Percentiles rank a stretch among this genome's conserved stretches.
Evolutionary conservation across 2,888 invertebrate genomes (phyloP).

Genomic region (Melangyna quadrimaculata): DNA sequence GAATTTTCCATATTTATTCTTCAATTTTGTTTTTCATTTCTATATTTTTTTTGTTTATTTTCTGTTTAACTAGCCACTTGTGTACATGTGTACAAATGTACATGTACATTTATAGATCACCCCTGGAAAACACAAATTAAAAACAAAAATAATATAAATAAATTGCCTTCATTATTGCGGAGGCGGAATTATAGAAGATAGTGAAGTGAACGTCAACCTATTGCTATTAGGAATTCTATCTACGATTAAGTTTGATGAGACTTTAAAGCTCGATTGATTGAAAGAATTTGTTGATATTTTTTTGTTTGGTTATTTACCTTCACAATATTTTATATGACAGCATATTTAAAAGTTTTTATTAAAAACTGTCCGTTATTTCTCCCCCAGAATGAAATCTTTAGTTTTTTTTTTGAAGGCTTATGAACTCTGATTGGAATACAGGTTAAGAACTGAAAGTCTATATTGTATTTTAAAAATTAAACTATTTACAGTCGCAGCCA

Average conservation of each 20-base stretch:
- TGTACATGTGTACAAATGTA: neutral
- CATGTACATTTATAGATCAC: neutral
- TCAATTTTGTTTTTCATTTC: constrained; percentile 7
- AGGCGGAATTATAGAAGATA: constrained; percentile 6
- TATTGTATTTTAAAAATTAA: too few species aligned
- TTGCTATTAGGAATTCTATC: neutral
- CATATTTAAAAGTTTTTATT: neutral
- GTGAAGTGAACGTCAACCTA: neutral
- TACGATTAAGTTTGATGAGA: neutral
- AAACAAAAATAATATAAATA: too few species aligned
- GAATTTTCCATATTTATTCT: constrained; percentile 9
- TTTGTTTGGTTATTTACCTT: neutral
- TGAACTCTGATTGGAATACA: too few species aligned
- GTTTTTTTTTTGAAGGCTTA: too few species aligned
- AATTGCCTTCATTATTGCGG: neutral
- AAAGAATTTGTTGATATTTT: neutral
- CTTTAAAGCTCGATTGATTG: neutral
- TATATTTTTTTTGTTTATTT: neutral
- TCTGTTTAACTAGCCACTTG: neutral
- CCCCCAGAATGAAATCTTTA: too few species aligned
- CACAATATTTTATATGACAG: neutral
- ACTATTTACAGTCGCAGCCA: too few species aligned
- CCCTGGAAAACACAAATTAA: neutral
- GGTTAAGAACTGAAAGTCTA: too few species aligned
- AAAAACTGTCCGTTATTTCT: too few species aligned